Conservation (phyloP, 2,113 vertebrate genomes). For the Dipodomys spectabilis region DNA sequence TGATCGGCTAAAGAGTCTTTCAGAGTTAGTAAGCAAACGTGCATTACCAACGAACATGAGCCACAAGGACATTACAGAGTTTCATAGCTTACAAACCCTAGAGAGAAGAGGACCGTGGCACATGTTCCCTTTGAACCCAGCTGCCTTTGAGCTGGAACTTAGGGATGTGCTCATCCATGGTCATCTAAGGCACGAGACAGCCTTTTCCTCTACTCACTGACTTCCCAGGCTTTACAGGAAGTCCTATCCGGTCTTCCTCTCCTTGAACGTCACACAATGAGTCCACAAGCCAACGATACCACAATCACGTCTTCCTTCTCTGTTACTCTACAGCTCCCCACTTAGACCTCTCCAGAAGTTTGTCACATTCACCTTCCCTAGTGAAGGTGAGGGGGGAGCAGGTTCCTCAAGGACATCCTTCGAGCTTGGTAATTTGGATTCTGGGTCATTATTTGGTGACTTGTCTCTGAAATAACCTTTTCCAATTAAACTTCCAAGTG, state of each 20-base stretch:
- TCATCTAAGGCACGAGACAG: not conserved
- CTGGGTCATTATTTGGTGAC: not conserved
- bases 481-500: not conserved
- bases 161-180: not conserved
- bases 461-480: not conserved
- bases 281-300: too few relatives aligned
- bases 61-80: not conserved
- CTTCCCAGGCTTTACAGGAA: not conserved
- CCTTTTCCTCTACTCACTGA: not conserved
- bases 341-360: not conserved
- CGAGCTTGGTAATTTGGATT: conserved; percentile 3
- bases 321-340: not conserved
- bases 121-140: not conserved
- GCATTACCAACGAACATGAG: not conserved
- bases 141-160: not conserved
- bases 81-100: not conserved
- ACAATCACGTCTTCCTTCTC: not conserved
- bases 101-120: not conserved
- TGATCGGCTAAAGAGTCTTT: not conserved
- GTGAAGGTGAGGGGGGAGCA: not conserved
- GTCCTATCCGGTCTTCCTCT: not conserved
- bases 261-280: not conserved
- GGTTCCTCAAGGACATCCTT: not conserved
- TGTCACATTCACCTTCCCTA: not conserved
- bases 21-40: not conserved